Percentiles rank a stretch among this genome's conserved stretches.
phyloP scores from a whole-genome alignment of 2,113 vertebrate genomes.

The Trichechus manatus region DNA sequence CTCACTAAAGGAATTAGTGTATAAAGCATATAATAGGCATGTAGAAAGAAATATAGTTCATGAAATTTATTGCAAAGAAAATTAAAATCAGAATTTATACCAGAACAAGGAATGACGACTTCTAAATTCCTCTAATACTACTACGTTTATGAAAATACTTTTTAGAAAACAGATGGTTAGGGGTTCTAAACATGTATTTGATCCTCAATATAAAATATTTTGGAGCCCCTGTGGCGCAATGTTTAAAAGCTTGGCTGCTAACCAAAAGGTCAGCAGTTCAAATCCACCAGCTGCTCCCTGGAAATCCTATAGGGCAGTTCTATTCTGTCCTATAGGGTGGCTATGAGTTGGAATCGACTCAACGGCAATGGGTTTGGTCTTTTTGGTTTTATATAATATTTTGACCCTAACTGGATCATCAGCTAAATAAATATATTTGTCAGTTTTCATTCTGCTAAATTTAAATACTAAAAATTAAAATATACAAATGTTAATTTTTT shows the following conservation, averaged over 20 bases:
- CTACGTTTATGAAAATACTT: neutral
- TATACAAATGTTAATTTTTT: neutral
- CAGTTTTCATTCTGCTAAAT: constrained; percentile 42
- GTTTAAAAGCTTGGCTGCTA: too few species aligned
- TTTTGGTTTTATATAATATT: neutral
- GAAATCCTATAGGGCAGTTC: too few species aligned
- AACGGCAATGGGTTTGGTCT: too few species aligned
- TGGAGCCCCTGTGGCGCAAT: too few species aligned
- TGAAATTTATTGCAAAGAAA: constrained; percentile 46
- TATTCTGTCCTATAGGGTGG: too few species aligned
- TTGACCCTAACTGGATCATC: neutral
- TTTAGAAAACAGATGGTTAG: neutral
- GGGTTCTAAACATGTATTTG: constrained; percentile 17
- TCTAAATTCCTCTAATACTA: constrained; percentile 33
- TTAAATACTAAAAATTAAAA: constrained; percentile 40
- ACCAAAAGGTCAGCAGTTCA: too few species aligned
- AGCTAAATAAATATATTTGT: constrained; percentile 21
- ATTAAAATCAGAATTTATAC: constrained; percentile 36
- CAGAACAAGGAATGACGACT: neutral
- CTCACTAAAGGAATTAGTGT: constrained; percentile 7
- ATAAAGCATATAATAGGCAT: constrained; percentile 25
- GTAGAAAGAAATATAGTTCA: constrained; percentile 32
- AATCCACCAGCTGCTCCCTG: too few species aligned
- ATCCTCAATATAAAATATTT: neutral
- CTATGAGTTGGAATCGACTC: too few species aligned